Evolutionary conservation across 2,113 vertebrate species (phyloP).

Genomic region (Tor tambroides): DNA sequence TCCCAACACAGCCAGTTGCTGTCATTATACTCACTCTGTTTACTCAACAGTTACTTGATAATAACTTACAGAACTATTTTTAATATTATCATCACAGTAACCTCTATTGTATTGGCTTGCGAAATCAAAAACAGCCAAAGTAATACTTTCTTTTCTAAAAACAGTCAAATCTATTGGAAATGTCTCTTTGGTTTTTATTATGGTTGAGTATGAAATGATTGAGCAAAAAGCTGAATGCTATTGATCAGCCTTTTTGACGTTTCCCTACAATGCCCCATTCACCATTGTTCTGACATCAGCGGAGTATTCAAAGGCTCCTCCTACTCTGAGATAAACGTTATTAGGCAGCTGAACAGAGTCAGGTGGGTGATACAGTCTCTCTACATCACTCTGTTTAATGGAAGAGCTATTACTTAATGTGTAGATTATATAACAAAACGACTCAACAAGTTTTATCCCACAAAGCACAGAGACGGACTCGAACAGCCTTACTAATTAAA

Average conservation of each 20-base stretch:
- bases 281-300: constrained; percentile 4
- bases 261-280: not conserved
- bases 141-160: not conserved
- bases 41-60: not conserved
- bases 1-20: not conserved
- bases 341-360: constrained; percentile 29
- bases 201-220: not conserved
- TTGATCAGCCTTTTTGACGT: not conserved
- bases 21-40: not conserved
- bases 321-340: not conserved
- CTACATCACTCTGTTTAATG: constrained; percentile 6
- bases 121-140: not conserved
- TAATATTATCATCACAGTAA: not conserved
- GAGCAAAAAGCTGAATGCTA: not conserved
- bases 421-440: constrained; percentile 1
- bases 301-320: not conserved
- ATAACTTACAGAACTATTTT: too few species aligned
- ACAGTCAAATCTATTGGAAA: not conserved
- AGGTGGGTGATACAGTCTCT: not conserved
- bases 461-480: not conserved
- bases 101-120: too few species aligned
- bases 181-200: not conserved
- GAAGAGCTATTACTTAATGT: constrained; percentile 22
- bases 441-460: constrained; percentile 19
- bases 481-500: not conserved